Percentiles rank a stretch among this genome's conserved stretches.
Conservation (phyloP, 92 coral and sea anemone genomes). For the Zoanthus sociatus region DNA sequence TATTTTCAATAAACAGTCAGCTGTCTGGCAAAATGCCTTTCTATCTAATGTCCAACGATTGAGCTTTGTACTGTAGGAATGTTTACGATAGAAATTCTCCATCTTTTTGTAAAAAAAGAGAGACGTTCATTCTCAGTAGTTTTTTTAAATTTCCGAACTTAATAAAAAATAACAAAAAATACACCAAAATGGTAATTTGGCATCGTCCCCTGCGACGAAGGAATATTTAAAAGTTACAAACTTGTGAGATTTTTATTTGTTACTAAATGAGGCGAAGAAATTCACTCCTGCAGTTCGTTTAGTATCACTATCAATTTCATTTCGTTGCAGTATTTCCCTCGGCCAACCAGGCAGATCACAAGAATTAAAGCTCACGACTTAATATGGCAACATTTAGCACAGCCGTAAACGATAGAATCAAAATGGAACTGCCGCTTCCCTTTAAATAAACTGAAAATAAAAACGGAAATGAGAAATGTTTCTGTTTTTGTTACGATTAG, state of each 20-base stretch:
- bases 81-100: constrained; percentile 18
- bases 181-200: background rate
- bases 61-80: constrained; percentile 25
- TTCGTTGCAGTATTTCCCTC: constrained; percentile 1
- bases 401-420: constrained; percentile 14
- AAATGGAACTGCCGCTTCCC: constrained; percentile 9
- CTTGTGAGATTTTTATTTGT: background rate
- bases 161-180: background rate
- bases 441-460: constrained; percentile 18
- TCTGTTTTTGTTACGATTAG: background rate
- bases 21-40: constrained; percentile 11
- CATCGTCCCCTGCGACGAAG: constrained; percentile 14
- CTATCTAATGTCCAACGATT: constrained; percentile 7
- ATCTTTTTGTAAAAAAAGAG: background rate
- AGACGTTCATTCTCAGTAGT: background rate
- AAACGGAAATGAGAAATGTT: constrained; percentile 8
- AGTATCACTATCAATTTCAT: constrained; percentile 21
- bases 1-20: constrained; percentile 37
- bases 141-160: constrained; percentile 2
- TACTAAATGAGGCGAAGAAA: constrained; percentile 11
- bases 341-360: background rate
- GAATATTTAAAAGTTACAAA: background rate
- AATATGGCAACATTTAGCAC: background rate
- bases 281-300: background rate
- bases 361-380: background rate